A percentile compares a stretch with the other conserved stretches of the same genome.
phyloP scores from a whole-genome alignment of 2,797 vertebrate genomes.

The Typhlichthys subterraneus region DNA sequence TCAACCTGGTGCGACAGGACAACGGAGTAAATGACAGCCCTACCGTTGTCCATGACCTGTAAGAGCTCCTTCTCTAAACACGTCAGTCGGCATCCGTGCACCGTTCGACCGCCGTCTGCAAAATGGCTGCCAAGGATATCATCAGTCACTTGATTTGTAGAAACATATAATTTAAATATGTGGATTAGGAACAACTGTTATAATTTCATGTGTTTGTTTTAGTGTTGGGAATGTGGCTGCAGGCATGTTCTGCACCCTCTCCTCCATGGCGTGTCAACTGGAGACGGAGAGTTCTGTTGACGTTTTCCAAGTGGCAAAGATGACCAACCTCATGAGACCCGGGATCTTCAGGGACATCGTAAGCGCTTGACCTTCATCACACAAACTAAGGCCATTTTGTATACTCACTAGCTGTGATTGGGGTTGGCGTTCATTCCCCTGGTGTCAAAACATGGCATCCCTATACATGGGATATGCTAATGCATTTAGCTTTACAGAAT shows the following conservation, averaged over 20 bases:
- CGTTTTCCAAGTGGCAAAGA: constrained; percentile 90
- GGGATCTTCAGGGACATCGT: constrained; percentile 90
- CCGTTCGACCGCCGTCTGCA: too few relatives aligned
- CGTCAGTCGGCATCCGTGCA: neutral
- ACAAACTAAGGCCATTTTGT: neutral
- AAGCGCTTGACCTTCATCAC: constrained; percentile 45
- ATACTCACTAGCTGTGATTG: neutral
- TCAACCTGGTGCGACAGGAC: constrained; percentile 86
- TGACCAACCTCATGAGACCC: constrained; percentile 93
- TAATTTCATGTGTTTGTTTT: constrained; percentile 1
- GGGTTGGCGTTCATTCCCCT: too few relatives aligned
- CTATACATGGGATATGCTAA: too few relatives aligned
- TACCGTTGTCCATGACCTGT: constrained; percentile 90
- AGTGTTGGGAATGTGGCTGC: constrained; percentile 90
- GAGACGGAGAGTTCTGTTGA: constrained; percentile 87
- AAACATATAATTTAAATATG: too few relatives aligned
- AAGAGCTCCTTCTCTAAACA: constrained; percentile 55
- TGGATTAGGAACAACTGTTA: too few relatives aligned
- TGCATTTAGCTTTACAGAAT: too few relatives aligned
- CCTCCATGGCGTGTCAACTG: constrained; percentile 85
- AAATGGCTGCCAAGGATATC: too few relatives aligned
- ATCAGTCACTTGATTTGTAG: too few relatives aligned
- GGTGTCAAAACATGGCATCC: too few relatives aligned
- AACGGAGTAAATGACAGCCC: constrained; percentile 82
- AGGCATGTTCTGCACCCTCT: constrained; percentile 91